Evolutionary conservation across 2,888 invertebrate species (phyloP), one percentile per base, ranked within the genome.

Genomic region (Erebia ligea): DNA sequence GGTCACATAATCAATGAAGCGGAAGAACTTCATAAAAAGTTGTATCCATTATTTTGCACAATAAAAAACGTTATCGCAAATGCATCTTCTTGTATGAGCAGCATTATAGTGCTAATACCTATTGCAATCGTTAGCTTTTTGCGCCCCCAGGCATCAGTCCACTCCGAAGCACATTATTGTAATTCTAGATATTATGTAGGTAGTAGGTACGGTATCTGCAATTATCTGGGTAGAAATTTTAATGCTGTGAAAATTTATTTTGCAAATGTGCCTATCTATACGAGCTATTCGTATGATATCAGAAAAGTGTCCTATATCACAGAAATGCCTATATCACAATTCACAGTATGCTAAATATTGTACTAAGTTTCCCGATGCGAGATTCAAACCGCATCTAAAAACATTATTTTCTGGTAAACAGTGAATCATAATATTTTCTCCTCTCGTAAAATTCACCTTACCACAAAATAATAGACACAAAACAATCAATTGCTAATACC

Each of bases 101-200:
- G 62, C 62, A 48, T 48, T 62, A 48, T 62, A 48, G 21, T 21
- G 62, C 48, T 48, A 61, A 45, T 61, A 45, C 45, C 4, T 42
- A 61, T 61, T 61, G 61, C 42, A 61, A 61, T 45, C 10, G 19
- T 61, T 61, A 42, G 42, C 42, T 61, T 61, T 61, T 45, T 61
- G 42, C 61, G 42, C 61, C 19, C 42, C 11, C 61, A 19, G 61
- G 42, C 61, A 42, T 17, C 42, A 45, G 34, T 45, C 48, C 42
- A 56, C n/a, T 59, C 59, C 19, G 17, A 61, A 13, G 42, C 42
- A 19, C 42, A 42, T 61, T 19, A 61, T 61, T 61, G 45, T 42
- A 61, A 61, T 61, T 61, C 42, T n/a, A 19, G 61, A 42, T 45
- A 45, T 3, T 45, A 45, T 45, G 34, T 5, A 34, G 34, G 34